Conservation (phyloP, 1,140 invertebrate species). For the Coptotermes formosanus region DNA sequence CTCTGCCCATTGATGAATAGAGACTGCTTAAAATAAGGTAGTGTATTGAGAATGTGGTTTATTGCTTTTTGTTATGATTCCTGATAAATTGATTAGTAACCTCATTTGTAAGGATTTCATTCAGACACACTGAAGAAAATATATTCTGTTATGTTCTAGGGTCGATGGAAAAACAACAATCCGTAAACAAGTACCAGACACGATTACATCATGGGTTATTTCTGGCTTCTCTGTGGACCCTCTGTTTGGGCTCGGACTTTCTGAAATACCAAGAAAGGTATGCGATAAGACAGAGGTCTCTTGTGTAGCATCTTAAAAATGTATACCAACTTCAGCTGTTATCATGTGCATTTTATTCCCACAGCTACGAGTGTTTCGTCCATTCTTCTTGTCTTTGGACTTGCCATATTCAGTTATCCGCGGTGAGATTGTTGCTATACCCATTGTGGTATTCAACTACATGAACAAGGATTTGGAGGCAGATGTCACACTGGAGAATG, state of each 20-base stretch:
- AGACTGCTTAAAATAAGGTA: too few relatives aligned
- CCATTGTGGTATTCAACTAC: conserved; percentile 92
- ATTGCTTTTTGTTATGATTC: too few relatives aligned
- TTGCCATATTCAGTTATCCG: conserved; percentile 87
- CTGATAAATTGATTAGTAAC: too few relatives aligned
- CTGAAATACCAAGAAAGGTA: conserved; percentile 66
- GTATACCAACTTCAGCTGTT: background rate
- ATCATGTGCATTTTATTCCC: conserved; percentile 22
- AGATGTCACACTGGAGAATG: conserved; percentile 82
- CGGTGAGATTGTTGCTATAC: conserved; percentile 87
- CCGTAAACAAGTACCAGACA: conserved; percentile 71
- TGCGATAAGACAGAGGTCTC: background rate
- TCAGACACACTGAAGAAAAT: too few relatives aligned
- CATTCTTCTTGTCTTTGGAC: conserved; percentile 83
- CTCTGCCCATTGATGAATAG: too few relatives aligned
- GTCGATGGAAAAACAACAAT: conserved; percentile 27
- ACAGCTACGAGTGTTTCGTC: conserved; percentile 79
- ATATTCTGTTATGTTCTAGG: conserved; percentile 25
- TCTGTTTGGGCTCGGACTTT: conserved; percentile 79
- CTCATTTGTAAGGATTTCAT: too few relatives aligned
- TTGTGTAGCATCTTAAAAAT: background rate
- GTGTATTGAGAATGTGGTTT: too few relatives aligned
- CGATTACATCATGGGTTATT: conserved; percentile 90
- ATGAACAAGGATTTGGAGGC: conserved; percentile 73
- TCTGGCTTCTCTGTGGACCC: conserved; percentile 90